Conservation (phyloP, 1,140 invertebrate genomes). For the Glossosoma conforme region DNA sequence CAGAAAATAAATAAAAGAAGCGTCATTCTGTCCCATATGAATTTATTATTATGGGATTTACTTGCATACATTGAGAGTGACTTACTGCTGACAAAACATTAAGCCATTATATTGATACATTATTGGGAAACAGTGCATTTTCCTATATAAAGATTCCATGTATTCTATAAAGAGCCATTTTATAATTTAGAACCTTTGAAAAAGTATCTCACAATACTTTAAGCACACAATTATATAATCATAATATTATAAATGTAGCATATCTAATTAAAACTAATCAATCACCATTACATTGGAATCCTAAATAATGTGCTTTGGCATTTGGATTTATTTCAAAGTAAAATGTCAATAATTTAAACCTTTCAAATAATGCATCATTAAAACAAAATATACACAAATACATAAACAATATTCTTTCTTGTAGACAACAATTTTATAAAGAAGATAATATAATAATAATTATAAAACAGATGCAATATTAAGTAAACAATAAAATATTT, state of each 20-base stretch:
- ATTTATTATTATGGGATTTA: constrained; percentile 23
- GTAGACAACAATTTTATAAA: constrained; percentile 8
- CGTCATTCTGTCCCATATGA: constrained; percentile 17
- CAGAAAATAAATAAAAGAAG: constrained; percentile 8
- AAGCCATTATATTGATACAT: constrained; percentile 18
- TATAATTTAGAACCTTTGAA: constrained; percentile 9
- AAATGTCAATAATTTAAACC: constrained; percentile 25
- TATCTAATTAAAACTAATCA: constrained; percentile 5
- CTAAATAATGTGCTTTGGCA: constrained; percentile 32
- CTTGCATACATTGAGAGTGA: constrained; percentile 8
- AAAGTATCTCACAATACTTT: constrained; percentile 1
- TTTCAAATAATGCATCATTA: constrained; percentile 11
- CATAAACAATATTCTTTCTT: constrained; percentile 14
- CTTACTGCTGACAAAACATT: constrained; percentile 5
- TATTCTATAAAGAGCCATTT: constrained; percentile 8
- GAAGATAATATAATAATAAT: constrained; percentile 11
- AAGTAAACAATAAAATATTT: constrained; percentile 4
- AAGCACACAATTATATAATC: not conserved
- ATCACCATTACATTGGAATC: constrained; percentile 26
- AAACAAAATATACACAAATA: constrained; percentile 20
- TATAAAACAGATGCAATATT: constrained; percentile 5
- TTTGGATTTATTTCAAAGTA: constrained; percentile 28
- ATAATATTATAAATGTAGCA: not conserved
- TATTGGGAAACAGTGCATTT: constrained; percentile 22
- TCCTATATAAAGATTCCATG: constrained; percentile 12